These are phyloP conservation scores for Gymnopithys bicolor DNA, from an alignment of 2,797 vertebrate species.

Conservation along the genomic window DNA sequence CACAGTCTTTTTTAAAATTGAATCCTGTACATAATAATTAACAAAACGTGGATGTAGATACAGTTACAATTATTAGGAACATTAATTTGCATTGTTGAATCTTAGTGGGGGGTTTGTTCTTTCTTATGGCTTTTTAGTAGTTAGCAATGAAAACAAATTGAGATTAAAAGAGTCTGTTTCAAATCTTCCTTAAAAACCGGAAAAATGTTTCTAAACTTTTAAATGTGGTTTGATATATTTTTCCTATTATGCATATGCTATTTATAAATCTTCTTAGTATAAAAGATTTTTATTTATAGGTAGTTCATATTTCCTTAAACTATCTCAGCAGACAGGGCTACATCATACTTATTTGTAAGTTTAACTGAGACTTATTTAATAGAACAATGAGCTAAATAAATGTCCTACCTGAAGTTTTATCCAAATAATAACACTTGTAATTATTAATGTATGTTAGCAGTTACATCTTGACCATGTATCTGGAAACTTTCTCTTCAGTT, in stretches of 20 bases:
- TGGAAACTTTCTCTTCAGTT: neutral
- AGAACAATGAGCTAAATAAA: neutral
- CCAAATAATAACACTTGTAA: neutral
- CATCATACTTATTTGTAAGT: slow-evolving; percentile 20
- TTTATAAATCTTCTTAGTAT: slow-evolving; percentile 11
- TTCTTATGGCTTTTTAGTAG: slow-evolving; percentile 35
- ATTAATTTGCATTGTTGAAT: slow-evolving; percentile 49
- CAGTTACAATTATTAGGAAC: slow-evolving; percentile 29
- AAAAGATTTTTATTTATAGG: slow-evolving; percentile 26
- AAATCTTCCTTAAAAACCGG: slow-evolving; percentile 30
- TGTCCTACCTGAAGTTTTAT: neutral
- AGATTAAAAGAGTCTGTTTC: slow-evolving; percentile 8
- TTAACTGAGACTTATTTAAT: neutral
- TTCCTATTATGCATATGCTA: neutral
- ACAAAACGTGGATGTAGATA: slow-evolving; percentile 42
- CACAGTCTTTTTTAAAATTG: neutral
- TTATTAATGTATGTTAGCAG: neutral
- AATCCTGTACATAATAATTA: slow-evolving; percentile 16
- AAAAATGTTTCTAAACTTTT: slow-evolving; percentile 2
- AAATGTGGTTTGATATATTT: neutral
- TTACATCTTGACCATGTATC: neutral
- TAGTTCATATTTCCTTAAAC: slow-evolving; percentile 13
- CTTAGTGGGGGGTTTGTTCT: slow-evolving; percentile 18
- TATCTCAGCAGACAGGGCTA: neutral
- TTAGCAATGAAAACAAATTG: slow-evolving; percentile 23